A percentile compares a stretch with the other conserved stretches of the same genome.
Evolutionary conservation across 2,888 invertebrate species (phyloP).

Genomic region (Erynnis tages): DNA sequence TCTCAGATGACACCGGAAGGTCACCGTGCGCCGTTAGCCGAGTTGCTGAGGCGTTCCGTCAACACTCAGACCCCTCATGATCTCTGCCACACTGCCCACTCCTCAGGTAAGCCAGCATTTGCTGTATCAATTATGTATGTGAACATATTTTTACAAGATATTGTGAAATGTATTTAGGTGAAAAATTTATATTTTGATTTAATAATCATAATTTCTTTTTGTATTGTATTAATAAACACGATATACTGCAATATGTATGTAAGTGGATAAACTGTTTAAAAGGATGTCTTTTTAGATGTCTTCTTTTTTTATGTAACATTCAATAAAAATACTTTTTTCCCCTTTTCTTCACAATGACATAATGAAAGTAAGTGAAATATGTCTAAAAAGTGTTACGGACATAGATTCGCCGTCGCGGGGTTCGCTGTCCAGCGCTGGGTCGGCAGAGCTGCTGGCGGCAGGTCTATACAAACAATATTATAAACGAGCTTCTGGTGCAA

Average conservation of each 20-base stretch:
- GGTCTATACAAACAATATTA: conserved; percentile 72
- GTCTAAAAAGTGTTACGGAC: conserved; percentile 22
- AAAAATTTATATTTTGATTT: too few species aligned
- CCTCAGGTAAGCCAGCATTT: conserved; percentile 88
- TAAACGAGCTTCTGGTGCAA: conserved; percentile 47
- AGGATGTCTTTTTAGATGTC: too few species aligned
- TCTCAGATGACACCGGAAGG: conserved; percentile 90
- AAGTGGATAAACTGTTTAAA: too few species aligned
- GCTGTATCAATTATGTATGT: not conserved
- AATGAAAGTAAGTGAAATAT: conserved; percentile 1
- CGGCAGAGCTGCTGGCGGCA: conserved; percentile 84
- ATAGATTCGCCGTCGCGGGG: conserved; percentile 80
- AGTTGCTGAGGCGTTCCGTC: conserved; percentile 87
- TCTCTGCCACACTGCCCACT: conserved; percentile 84
- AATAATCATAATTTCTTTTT: too few species aligned
- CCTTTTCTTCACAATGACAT: too few species aligned
- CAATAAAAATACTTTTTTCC: too few species aligned
- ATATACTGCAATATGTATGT: too few species aligned
- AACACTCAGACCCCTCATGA: conserved; percentile 93
- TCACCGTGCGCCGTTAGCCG: conserved; percentile 91
- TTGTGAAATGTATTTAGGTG: too few species aligned
- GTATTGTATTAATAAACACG: too few species aligned
- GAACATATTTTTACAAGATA: not conserved
- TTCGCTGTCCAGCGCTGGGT: conserved; percentile 80
- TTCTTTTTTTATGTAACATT: too few species aligned